phyloP scores from a whole-genome alignment of 2,113 vertebrate species.

The Enhydra lutris region DNA sequence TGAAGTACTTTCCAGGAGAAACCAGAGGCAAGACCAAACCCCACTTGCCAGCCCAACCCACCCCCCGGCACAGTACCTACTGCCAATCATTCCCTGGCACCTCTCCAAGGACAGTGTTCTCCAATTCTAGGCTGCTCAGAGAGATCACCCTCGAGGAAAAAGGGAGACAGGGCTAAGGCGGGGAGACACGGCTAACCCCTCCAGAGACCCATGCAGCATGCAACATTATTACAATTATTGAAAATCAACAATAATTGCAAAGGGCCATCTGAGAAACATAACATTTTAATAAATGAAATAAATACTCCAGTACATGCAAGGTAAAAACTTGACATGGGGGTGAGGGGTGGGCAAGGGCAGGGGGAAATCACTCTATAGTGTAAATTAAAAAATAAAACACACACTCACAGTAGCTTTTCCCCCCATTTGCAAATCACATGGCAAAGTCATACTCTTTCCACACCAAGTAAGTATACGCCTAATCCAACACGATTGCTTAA shows the following conservation, averaged over 20 bases:
- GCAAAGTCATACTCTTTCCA: conserved; percentile 86
- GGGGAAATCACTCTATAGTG: conserved; percentile 91
- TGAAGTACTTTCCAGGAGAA: not conserved
- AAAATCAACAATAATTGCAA: conserved; percentile 74
- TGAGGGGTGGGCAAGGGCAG: conserved; percentile 71
- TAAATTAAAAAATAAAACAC: conserved; percentile 93
- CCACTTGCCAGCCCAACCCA: not conserved
- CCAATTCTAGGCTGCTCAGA: not conserved
- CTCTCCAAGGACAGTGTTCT: not conserved
- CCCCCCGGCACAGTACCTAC: too few species aligned
- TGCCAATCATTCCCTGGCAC: too few species aligned
- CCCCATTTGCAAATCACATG: conserved; percentile 87
- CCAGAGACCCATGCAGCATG: conserved; percentile 21
- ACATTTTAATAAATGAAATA: conserved; percentile 99
- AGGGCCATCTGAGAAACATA: conserved; percentile 90
- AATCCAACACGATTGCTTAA: conserved; percentile 83
- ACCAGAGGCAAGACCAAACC: not conserved
- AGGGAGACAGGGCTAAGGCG: not conserved
- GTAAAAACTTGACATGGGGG: conserved; percentile 91
- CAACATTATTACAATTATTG: conserved; percentile 65
- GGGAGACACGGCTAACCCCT: conserved; percentile 23
- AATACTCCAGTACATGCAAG: conserved; percentile 99
- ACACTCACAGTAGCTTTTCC: conserved; percentile 97
- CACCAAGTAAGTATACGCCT: conserved; percentile 86
- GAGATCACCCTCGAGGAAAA: not conserved